phyloP scores from a whole-genome alignment of 2,888 invertebrate genomes.

The Noctua comes region DNA sequence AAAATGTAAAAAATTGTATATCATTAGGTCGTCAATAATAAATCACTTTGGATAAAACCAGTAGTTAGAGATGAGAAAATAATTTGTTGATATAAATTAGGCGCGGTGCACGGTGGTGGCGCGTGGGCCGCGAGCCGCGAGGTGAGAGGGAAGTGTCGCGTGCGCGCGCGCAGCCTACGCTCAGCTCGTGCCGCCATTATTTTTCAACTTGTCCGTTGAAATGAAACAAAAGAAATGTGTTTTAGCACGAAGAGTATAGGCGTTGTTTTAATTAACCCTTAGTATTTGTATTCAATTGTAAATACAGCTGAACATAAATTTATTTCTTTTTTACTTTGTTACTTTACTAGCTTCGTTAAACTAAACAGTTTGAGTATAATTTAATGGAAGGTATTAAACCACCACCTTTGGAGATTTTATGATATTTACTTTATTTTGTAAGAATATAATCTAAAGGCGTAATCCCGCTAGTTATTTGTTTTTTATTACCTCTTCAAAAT shows the following conservation, averaged over 20 bases:
- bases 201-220: slow-evolving; percentile 79
- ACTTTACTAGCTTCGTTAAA: slow-evolving; percentile 26
- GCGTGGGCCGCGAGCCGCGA: slow-evolving; percentile 80
- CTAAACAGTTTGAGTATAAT: slow-evolving; percentile 32
- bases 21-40: slow-evolving; percentile 69
- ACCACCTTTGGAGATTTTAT: slow-evolving; percentile 46
- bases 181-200: slow-evolving; percentile 78
- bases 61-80: slow-evolving; percentile 85
- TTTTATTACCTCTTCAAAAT: slow-evolving; percentile 48
- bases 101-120: slow-evolving; percentile 60
- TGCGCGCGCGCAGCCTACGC: slow-evolving; percentile 86
- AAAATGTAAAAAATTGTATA: slow-evolving; percentile 66
- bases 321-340: slow-evolving; percentile 11
- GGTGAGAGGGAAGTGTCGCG: slow-evolving; percentile 81
- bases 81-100: slow-evolving; percentile 86
- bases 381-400: slow-evolving; percentile 42
- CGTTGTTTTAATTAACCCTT: slow-evolving; percentile 63
- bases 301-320: slow-evolving; percentile 30
- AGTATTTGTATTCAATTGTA: slow-evolving; percentile 41
- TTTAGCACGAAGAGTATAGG: slow-evolving; percentile 53
- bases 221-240: slow-evolving; percentile 76
- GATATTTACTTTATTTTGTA: slow-evolving; percentile 33
- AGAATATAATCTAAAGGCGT: slow-evolving; percentile 32
- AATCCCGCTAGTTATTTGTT: slow-evolving; percentile 32
- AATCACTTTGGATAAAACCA: slow-evolving; percentile 80